phyloP scores from a whole-genome alignment of 2,888 invertebrate genomes.

The Salticus scenicus region DNA sequence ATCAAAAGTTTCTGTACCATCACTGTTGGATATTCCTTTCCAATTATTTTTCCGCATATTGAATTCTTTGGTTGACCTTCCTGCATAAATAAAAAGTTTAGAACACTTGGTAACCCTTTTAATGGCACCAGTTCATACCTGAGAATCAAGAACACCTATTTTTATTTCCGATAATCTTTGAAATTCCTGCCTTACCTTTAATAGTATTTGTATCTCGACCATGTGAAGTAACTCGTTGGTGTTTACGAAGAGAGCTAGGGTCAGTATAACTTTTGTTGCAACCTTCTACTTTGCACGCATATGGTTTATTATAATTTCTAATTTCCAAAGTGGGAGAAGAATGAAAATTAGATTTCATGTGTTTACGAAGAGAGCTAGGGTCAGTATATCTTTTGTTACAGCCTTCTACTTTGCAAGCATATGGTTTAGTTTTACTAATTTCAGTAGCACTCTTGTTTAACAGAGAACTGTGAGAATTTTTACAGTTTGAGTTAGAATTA shows the following conservation, averaged over 20 bases:
- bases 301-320: constrained; percentile 87
- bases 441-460: constrained; percentile 38
- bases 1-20: constrained; percentile 62
- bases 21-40: constrained; percentile 15
- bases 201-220: constrained; percentile 51
- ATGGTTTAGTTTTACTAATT: too few species aligned
- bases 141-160: constrained; percentile 43
- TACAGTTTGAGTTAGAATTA: too few species aligned
- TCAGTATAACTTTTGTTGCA: constrained; percentile 95
- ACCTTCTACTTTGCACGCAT: constrained; percentile 90
- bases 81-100: constrained; percentile 22
- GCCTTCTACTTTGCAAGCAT: too few species aligned
- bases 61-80: constrained; percentile 55
- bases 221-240: constrained; percentile 75
- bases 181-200: constrained; percentile 38
- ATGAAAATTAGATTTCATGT: too few species aligned
- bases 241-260: constrained; percentile 93
- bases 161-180: constrained; percentile 30
- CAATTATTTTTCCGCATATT: constrained; percentile 13
- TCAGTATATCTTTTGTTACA: too few species aligned
- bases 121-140: constrained; percentile 49
- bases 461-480: too few species aligned
- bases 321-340: too few species aligned
- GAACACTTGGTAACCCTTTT: constrained; percentile 18
- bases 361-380: too few species aligned